These are phyloP conservation scores for Anabacerthia variegaticeps DNA, from an alignment of 2,797 vertebrate genomes.

Conservation along the genomic window DNA sequence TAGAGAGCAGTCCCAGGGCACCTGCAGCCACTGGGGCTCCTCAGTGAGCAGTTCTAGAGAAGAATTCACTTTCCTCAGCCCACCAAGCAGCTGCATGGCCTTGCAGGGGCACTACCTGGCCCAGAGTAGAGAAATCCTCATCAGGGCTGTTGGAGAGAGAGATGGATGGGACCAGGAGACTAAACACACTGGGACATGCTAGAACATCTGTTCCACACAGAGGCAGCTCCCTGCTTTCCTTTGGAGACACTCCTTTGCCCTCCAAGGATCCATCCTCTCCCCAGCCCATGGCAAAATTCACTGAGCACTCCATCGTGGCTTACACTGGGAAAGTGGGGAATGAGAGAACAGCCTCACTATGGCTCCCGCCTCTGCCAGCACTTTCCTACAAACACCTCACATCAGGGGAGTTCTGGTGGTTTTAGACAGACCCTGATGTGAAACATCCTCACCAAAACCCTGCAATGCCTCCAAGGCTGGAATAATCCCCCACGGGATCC, in stretches of 20 bases:
- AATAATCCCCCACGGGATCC: background rate
- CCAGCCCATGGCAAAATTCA: background rate
- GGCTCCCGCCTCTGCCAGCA: background rate
- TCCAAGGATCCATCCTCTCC: background rate
- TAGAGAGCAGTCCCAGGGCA: background rate
- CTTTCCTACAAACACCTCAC: background rate
- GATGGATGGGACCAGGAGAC: background rate
- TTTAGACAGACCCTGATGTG: fast-evolving
- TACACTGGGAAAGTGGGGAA: background rate
- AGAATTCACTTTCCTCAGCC: background rate
- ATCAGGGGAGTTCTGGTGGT: background rate
- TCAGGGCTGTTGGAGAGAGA: background rate
- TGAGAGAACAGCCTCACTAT: background rate
- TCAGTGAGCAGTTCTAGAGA: background rate
- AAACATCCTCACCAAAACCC: background rate
- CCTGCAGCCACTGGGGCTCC: background rate
- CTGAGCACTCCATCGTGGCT: background rate
- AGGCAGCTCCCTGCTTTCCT: background rate
- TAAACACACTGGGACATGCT: background rate
- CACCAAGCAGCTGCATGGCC: background rate
- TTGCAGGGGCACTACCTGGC: background rate
- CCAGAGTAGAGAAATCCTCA: background rate
- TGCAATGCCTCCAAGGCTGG: fast-evolving
- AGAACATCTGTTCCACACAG: background rate
- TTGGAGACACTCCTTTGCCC: background rate